Percentiles rank a stretch among this genome's conserved stretches.
Evolutionary conservation across 64 coral and sea anemone genomes (phyloP).

Genomic region (Exaiptasia diaphana): DNA sequence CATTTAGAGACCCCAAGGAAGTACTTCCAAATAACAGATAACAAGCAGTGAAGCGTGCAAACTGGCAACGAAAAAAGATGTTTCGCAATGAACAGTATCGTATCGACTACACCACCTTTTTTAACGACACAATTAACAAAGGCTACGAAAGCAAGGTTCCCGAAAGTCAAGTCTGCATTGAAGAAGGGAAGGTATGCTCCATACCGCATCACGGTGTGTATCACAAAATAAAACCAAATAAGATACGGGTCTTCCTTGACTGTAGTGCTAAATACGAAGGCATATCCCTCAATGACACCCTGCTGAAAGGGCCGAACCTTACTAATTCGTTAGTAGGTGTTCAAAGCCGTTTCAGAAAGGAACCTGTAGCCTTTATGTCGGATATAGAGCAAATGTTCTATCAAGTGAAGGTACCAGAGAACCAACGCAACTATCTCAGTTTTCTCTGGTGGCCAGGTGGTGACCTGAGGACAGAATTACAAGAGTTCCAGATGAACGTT

Average conservation of each 20-base stretch:
- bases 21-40: conserved; percentile 39
- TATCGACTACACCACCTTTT: background rate
- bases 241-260: conserved; percentile 17
- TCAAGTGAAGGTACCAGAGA: background rate
- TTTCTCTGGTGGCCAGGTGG: conserved; percentile 26
- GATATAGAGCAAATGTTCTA: conserved; percentile 22
- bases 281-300: background rate
- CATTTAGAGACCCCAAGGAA: conserved; percentile 28
- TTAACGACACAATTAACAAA: conserved; percentile 8
- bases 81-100: background rate
- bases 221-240: background rate
- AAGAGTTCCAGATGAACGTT: conserved; percentile 11
- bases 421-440: background rate
- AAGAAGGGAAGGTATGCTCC: conserved; percentile 11
- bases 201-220: conserved; percentile 11
- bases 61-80: conserved; percentile 38
- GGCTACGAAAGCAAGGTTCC: conserved; percentile 9
- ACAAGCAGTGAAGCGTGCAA: conserved; percentile 35
- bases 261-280: conserved; percentile 1
- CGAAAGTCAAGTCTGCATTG: background rate
- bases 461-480: background rate
- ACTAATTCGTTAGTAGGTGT: conserved; percentile 3
- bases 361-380: conserved; percentile 15
- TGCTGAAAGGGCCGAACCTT: conserved; percentile 5
- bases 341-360: background rate